Conservation (phyloP, 2,888 invertebrate species). For the Papilio protenor region DNA sequence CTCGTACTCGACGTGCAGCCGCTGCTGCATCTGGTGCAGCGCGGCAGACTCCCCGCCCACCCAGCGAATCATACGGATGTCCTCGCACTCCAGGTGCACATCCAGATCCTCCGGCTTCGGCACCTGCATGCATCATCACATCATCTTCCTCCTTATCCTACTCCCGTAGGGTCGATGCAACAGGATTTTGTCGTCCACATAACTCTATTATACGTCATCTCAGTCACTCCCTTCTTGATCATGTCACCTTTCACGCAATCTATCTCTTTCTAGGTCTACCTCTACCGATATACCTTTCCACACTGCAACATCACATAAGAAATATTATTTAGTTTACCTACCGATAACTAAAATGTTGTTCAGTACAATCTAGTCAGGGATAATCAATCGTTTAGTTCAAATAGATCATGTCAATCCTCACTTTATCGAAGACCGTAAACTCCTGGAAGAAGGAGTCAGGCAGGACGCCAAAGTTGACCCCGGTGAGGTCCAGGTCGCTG, state of each 20-base stretch:
- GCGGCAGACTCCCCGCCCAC: conserved; percentile 88
- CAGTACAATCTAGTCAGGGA: too few species aligned
- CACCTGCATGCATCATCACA: conserved; percentile 54
- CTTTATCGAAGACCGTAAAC: conserved; percentile 79
- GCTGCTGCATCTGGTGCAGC: conserved; percentile 81
- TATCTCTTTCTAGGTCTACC: too few species aligned
- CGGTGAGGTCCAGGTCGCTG: conserved; percentile 68
- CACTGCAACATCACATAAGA: too few species aligned
- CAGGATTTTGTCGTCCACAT: too few species aligned
- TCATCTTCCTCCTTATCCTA: too few species aligned
- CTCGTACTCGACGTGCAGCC: conserved; percentile 83
- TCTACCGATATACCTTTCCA: too few species aligned
- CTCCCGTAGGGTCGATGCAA: too few species aligned
- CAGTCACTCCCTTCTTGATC: too few species aligned
- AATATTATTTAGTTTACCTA: too few species aligned
- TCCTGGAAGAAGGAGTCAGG: conserved; percentile 73
- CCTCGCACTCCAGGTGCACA: conserved; percentile 78
- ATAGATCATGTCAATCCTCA: conserved; percentile 48
- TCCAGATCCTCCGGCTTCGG: conserved; percentile 85
- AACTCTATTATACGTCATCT: too few species aligned
- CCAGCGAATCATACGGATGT: conserved; percentile 83
- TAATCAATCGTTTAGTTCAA: not conserved
- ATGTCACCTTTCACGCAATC: too few species aligned
- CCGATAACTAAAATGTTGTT: too few species aligned
- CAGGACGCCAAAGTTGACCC: conserved; percentile 77